Base-by-base conservation (phyloP, 2,888 invertebrate genomes). In the Torymus texanus region DNA sequence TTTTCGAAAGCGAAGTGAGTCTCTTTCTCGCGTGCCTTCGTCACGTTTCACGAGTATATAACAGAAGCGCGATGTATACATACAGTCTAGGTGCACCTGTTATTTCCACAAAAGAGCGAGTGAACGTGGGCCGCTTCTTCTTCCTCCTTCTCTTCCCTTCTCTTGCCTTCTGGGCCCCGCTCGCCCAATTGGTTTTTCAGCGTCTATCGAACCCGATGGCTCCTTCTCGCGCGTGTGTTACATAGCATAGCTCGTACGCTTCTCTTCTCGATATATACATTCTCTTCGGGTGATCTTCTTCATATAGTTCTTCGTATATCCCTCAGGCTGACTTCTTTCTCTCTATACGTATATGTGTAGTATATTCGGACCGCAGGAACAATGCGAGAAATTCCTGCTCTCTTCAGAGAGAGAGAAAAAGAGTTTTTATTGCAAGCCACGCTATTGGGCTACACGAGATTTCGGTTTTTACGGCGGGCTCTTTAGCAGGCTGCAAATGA, bases 401-500 rank as follows among this genome's bases (percentile, higher is more conserved):
- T 16, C 16, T 12, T 61, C 0, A 61, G 10, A 14, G 5, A 14
- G 29, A 29, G 41, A 41, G 41, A 41, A 8, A 62, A 2, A 41
- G 18, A 12, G 50, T 59, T 50, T 18, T 56, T 53, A 66, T 66
- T 24, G 67, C 29, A 8, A 41, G 41, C 41, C 41, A 41, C 41
- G 41, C 41, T 41, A 41, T 41, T 41, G 41, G 41, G 41, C 41
- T 41, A 41, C 51, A 55, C 16, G 56, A 74, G 73, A 74, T 74
- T 74, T 74, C 56, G 65, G 55, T 18, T 72, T 63, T 62, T 72
- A 63, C 29, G 62, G 72, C 41, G 41, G 53, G 29, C 18, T 73
- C 65, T 56, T 65, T 58, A 73, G 65, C 72, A n/a, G 73, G 18
- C 73, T 74, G 65, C 65, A 74, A 74, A 63, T 74, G 73, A 74